These are phyloP conservation scores for Ectobius pallidus DNA, from an alignment of 2,888 invertebrate species.

Conservation along the genomic window DNA sequence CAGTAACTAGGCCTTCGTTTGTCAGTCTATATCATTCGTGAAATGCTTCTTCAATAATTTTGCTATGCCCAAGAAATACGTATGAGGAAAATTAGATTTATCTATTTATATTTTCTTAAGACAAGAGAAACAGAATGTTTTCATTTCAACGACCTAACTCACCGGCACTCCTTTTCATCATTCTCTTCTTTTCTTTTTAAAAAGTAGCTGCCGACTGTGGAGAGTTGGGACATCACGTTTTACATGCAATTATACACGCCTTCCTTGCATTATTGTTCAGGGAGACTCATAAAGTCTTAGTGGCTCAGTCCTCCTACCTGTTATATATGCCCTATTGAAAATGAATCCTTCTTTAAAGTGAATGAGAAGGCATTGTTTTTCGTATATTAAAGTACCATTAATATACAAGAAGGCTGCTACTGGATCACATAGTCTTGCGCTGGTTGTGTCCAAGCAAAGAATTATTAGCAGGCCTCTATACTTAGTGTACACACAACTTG, in stretches of 20 bases:
- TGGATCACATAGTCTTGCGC: not conserved
- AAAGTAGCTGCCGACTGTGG: not conserved
- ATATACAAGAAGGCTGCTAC: conserved; percentile 19
- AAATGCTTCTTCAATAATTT: no score
- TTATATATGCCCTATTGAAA: conserved; percentile 14
- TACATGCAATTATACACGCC: conserved; percentile 30
- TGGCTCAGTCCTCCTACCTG: not conserved
- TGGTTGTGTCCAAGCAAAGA: not conserved
- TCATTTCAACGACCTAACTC: not conserved
- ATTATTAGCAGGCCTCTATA: not conserved
- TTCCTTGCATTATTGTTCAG: conserved; percentile 18
- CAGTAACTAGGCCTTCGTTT: no score
- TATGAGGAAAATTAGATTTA: no score
- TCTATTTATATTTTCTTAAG: not conserved
- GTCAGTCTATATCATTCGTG: no score
- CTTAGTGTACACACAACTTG: no score
- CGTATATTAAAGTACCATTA: conserved; percentile 19
- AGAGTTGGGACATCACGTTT: conserved; percentile 18
- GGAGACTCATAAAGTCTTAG: conserved; percentile 7
- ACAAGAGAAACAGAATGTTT: not conserved
- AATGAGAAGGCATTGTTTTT: conserved; percentile 23
- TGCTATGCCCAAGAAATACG: no score
- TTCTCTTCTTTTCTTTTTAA: not conserved
- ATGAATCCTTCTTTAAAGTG: conserved; percentile 6
- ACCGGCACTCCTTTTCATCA: no score